Evolutionary conservation across 2,113 vertebrate genomes (phyloP).

Genomic region (Phainopepla nitens): DNA sequence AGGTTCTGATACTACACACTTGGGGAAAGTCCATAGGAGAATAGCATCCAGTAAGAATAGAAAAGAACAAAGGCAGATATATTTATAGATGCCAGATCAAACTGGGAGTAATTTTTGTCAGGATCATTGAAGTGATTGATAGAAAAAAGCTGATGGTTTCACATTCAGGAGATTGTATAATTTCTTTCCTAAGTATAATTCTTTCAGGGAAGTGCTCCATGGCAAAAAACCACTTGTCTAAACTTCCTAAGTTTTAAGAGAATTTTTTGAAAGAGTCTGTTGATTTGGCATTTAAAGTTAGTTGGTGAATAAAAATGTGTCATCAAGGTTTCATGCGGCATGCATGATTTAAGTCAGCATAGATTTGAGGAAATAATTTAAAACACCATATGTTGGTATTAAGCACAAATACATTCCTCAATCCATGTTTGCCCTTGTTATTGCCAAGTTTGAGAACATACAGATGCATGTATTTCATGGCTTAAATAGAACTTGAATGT

Average conservation of each 20-base stretch:
- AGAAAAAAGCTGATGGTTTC: neutral
- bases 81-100: neutral
- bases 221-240: neutral
- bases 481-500: neutral
- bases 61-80: neutral
- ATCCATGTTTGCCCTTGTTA: neutral
- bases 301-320: neutral
- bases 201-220: neutral
- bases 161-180: neutral
- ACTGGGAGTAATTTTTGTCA: neutral
- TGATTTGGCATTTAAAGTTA: neutral
- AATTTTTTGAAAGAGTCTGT: neutral
- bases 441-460: neutral
- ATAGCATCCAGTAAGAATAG: neutral
- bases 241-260: neutral
- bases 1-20: neutral
- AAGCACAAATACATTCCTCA: neutral
- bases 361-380: neutral
- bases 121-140: neutral
- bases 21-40: neutral
- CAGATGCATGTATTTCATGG: neutral
- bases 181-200: neutral
- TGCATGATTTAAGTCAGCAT: neutral
- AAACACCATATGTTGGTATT: neutral
- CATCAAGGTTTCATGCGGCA: neutral